phyloP scores from a whole-genome alignment of 2,113 vertebrate genomes.

The Stegastes partitus region DNA sequence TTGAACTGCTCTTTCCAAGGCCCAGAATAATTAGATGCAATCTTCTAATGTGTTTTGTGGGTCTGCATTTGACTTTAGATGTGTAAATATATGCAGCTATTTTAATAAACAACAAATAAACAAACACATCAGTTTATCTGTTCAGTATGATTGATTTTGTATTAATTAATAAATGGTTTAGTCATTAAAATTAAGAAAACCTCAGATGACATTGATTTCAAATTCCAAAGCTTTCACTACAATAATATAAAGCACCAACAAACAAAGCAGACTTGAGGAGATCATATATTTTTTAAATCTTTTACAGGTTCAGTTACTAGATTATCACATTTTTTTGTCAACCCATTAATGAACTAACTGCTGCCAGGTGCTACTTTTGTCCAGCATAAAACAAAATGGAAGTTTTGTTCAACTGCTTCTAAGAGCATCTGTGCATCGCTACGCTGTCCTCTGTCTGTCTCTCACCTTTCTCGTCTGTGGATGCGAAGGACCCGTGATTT shows the following conservation, averaged over 20 bases:
- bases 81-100: no score
- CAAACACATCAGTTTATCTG: no score
- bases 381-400: not conserved
- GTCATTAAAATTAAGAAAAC: no score
- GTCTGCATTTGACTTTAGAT: no score
- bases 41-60: no score
- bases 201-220: no score
- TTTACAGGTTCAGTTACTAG: not conserved
- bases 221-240: not conserved
- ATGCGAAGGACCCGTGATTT: constrained; percentile 45
- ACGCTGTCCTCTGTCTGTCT: constrained; percentile 2
- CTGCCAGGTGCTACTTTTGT: not conserved
- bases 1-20: no score
- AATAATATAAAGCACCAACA: not conserved
- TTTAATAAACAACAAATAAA: no score
- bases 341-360: not conserved
- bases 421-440: constrained; percentile 12
- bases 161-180: no score
- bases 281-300: not conserved
- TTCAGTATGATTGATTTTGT: no score
- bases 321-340: not conserved
- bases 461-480: constrained; percentile 50
- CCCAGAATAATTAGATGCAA: no score
- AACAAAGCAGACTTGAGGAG: not conserved
- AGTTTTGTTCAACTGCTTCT: not conserved